These are phyloP conservation scores for Drosophila simulans DNA, from an alignment of 1,140 invertebrate genomes.

Conservation along the genomic window DNA sequence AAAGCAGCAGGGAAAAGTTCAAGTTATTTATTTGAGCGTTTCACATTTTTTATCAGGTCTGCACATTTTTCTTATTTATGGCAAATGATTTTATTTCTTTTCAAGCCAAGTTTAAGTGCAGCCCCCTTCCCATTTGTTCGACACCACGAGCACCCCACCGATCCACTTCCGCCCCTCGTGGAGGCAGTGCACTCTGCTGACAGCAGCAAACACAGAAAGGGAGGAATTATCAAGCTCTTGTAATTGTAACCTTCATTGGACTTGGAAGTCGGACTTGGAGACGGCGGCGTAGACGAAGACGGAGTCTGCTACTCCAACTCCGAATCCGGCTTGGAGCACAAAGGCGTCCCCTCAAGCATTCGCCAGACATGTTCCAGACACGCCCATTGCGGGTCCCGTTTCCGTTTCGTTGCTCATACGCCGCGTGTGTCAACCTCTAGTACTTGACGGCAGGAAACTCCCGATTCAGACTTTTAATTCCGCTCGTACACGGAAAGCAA, in stretches of 20 bases:
- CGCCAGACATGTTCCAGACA: conserved; percentile 71
- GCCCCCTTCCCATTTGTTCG: conserved; percentile 2
- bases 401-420: conserved; percentile 56
- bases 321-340: conserved; percentile 36
- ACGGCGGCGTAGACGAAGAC: conserved; percentile 6
- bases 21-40: conserved; percentile 78
- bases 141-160: not conserved
- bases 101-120: conserved; percentile 30
- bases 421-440: conserved; percentile 39
- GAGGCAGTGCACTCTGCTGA: conserved; percentile 63
- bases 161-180: conserved; percentile 6
- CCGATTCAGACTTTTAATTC: conserved; percentile 55
- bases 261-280: conserved; percentile 9
- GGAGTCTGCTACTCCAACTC: conserved; percentile 14
- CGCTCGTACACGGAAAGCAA: conserved; percentile 15
- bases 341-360: conserved; percentile 57
- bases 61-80: conserved; percentile 79
- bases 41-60: conserved; percentile 78
- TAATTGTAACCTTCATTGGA: conserved; percentile 71
- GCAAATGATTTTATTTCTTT: conserved; percentile 73
- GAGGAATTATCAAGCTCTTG: conserved; percentile 68
- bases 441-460: conserved; percentile 54
- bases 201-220: conserved; percentile 65
- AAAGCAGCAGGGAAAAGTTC: conserved; percentile 63
- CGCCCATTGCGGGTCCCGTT: conserved; percentile 42